A percentile compares a stretch with the other conserved stretches of the same genome.
These are phyloP conservation scores for Drosophila trapezifrons DNA, from an alignment of 1,140 invertebrate genomes.

Conservation along the genomic window DNA sequence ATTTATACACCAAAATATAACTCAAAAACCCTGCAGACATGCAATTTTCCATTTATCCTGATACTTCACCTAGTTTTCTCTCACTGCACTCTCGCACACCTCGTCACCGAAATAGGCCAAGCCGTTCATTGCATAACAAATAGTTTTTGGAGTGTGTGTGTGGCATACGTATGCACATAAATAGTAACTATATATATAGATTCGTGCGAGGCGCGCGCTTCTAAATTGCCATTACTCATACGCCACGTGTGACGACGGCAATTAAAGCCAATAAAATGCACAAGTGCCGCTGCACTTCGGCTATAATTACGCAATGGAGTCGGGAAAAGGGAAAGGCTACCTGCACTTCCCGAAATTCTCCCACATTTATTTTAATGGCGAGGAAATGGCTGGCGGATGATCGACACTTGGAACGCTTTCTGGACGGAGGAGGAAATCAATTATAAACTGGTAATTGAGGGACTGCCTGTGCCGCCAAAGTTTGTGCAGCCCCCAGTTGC, in stretches of 20 bases:
- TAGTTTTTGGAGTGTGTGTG: constrained; percentile 30
- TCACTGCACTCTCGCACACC: background rate
- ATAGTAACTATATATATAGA: background rate
- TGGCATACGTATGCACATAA: constrained; percentile 12
- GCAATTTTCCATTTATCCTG: background rate
- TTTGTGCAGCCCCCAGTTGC: constrained; percentile 25
- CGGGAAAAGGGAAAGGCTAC: background rate
- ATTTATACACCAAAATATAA: too few relatives aligned
- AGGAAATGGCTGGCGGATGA: constrained; percentile 7
- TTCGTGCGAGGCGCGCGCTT: constrained; percentile 12
- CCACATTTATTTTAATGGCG: constrained; percentile 22
- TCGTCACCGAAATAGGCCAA: constrained; percentile 43
- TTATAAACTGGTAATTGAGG: constrained; percentile 64
- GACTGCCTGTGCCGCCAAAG: constrained; percentile 10
- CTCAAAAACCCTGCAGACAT: background rate
- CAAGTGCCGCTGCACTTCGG: constrained; percentile 57
- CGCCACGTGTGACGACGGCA: constrained; percentile 48
- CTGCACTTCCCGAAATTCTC: constrained; percentile 22
- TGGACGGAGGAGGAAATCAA: constrained; percentile 41
- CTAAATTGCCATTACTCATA: constrained; percentile 68
- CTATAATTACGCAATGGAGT: constrained; percentile 49
- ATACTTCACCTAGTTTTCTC: background rate
- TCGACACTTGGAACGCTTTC: background rate
- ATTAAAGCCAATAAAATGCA: constrained; percentile 67
- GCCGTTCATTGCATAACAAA: constrained; percentile 60